Conservation (phyloP, 2,888 invertebrate species). For the Steromphala cineraria region DNA sequence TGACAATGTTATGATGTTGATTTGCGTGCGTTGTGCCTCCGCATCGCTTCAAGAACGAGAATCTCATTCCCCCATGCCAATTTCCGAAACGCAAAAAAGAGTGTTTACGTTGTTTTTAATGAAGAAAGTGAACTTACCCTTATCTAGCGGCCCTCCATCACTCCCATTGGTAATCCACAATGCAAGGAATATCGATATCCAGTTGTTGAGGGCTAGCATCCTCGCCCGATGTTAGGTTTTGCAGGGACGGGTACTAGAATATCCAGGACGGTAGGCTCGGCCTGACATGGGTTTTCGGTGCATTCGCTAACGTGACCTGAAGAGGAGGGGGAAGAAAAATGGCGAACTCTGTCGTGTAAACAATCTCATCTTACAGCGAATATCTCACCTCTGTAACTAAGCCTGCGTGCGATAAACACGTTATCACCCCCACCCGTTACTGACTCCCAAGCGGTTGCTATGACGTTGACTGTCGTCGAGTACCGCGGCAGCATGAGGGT, state of each 20-base stretch:
- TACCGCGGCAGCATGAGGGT: no score
- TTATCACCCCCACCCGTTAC: no score
- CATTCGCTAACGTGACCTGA: not conserved
- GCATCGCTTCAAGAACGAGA: no score
- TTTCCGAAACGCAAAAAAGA: no score
- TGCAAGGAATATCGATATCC: not conserved
- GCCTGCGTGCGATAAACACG: no score
- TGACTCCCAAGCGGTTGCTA: no score
- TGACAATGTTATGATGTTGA: no score
- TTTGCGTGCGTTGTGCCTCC: no score
- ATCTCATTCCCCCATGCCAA: no score
- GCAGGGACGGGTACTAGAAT: not conserved
- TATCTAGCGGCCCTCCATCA: not conserved
- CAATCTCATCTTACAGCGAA: not conserved
- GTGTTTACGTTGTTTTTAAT: no score
- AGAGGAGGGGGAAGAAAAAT: not conserved
- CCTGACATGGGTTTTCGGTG: not conserved
- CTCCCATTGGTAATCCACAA: not conserved
- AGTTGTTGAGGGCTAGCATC: not conserved
- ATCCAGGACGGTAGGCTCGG: not conserved
- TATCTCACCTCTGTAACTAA: no score
- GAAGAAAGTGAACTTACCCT: not conserved
- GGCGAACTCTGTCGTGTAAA: conserved; percentile 15
- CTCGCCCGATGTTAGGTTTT: conserved; percentile 9
- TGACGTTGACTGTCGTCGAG: no score